A percentile compares a stretch with the other conserved stretches of the same genome.
phyloP scores from a whole-genome alignment of 2,888 invertebrate genomes.

The Apodemia hepburni region DNA sequence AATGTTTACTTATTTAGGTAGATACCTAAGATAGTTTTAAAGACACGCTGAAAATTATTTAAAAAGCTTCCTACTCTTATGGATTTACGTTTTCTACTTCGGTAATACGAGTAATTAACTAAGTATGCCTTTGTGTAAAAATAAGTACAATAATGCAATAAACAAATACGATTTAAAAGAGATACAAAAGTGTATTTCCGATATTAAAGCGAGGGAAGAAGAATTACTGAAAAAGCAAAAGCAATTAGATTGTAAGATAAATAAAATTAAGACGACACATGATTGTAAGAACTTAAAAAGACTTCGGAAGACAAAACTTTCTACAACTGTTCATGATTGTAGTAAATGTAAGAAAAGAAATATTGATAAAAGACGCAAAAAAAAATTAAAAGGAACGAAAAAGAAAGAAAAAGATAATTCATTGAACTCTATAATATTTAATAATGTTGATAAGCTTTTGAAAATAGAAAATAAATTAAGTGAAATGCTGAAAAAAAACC shows the following conservation, averaged over 20 bases:
- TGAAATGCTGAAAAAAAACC: constrained; percentile 20
- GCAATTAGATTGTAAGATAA: neutral
- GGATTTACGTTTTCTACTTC: neutral
- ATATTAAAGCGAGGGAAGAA: constrained; percentile 7
- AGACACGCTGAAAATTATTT: no score
- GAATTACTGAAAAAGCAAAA: constrained; percentile 10
- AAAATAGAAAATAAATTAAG: constrained; percentile 26
- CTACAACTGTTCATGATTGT: neutral
- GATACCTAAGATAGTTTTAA: no score
- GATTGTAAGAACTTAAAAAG: neutral
- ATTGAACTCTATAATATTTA: constrained; percentile 22
- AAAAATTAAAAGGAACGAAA: constrained; percentile 19
- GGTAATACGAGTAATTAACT: no score
- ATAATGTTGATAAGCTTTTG: constrained; percentile 28
- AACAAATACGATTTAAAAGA: neutral
- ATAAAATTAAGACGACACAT: neutral
- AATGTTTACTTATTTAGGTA: no score
- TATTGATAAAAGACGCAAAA: constrained; percentile 5
- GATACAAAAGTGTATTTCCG: constrained; percentile 5
- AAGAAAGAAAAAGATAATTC: constrained; percentile 7
- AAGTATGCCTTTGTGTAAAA: neutral
- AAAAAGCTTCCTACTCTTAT: no score
- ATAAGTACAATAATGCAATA: neutral
- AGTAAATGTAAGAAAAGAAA: neutral
- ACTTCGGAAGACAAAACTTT: neutral